These are phyloP conservation scores for Drosophila kurseongensis DNA, from an alignment of 1,140 invertebrate genomes.

Conservation along the genomic window DNA sequence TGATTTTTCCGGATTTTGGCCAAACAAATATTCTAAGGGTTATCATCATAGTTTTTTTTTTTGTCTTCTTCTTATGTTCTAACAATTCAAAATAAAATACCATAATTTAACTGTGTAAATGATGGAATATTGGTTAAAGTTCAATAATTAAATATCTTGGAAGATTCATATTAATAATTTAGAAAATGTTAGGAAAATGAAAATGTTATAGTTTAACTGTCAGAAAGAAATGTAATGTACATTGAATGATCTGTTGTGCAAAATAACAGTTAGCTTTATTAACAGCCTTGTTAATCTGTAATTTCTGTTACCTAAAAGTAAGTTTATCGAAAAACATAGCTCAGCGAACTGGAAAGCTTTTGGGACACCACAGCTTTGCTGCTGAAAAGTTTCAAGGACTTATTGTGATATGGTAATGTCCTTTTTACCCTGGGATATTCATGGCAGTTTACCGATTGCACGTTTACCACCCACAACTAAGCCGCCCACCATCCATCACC, in stretches of 20 bases:
- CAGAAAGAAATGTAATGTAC: neutral
- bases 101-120: too few species aligned
- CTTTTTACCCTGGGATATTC: neutral
- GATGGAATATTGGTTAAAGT: too few species aligned
- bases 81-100: too few species aligned
- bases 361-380: neutral
- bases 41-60: too few species aligned
- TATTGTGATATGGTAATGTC: neutral
- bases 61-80: too few species aligned
- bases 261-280: neutral
- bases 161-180: neutral
- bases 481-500: neutral
- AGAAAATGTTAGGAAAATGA: neutral
- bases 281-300: neutral
- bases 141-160: too few species aligned
- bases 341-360: constrained; percentile 4
- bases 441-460: neutral
- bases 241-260: neutral
- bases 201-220: neutral
- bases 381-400: neutral
- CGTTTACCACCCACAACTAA: neutral
- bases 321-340: constrained; percentile 13
- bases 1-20: too few species aligned
- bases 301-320: neutral
- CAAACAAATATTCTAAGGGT: too few species aligned